Conservation (phyloP, 2,113 vertebrate genomes). For the Ranitomeya imitator region DNA sequence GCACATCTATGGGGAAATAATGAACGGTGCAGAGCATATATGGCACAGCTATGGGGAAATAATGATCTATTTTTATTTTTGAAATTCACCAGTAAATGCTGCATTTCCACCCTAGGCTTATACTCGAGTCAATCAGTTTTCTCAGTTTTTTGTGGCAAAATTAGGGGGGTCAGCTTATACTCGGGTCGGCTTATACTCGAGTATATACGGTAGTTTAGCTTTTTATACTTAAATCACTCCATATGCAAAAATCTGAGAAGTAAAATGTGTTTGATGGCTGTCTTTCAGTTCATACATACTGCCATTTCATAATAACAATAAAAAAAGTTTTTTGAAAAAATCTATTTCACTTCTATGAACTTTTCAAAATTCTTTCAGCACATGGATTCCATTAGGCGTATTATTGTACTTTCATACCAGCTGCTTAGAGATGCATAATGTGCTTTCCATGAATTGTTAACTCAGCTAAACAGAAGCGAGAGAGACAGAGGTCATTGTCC, state of each 20-base stretch:
- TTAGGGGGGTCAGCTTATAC: too few relatives aligned
- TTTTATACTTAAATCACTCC: neutral
- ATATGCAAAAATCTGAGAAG: neutral
- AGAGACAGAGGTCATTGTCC: constrained; percentile 36
- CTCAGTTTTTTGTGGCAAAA: too few relatives aligned
- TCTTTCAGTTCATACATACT: neutral
- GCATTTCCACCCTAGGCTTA: too few relatives aligned
- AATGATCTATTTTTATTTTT: too few relatives aligned
- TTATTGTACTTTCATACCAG: neutral
- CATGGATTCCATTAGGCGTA: neutral
- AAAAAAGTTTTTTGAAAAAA: neutral
- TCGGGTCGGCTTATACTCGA: too few relatives aligned
- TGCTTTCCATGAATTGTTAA: constrained; percentile 23
- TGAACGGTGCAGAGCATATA: too few relatives aligned
- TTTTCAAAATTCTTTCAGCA: neutral
- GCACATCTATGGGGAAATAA: too few relatives aligned
- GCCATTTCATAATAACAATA: neutral
- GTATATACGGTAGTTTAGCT: too few relatives aligned
- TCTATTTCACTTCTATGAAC: neutral
- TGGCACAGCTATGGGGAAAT: too few relatives aligned
- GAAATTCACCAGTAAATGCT: too few relatives aligned
- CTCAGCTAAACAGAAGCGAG: constrained; percentile 31
- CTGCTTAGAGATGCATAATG: constrained; percentile 37
- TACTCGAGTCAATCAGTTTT: too few relatives aligned
- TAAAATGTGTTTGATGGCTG: neutral